Base-by-base conservation (phyloP, 2,797 vertebrate genomes). In the Odontamblyopus rebecca region DNA sequence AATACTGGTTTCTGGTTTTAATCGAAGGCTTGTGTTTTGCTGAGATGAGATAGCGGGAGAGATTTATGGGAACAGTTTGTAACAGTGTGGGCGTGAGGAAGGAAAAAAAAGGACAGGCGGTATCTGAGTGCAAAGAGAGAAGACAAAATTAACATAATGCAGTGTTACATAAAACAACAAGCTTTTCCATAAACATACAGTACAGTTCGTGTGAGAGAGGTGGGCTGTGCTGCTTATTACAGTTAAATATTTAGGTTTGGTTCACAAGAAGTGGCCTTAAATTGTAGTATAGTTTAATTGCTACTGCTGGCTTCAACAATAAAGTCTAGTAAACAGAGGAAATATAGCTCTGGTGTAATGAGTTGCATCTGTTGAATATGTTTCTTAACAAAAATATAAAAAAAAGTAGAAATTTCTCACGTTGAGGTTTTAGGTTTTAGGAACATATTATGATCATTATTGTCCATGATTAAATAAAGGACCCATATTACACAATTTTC, bases 21-120 rank as follows among this genome's bases (percentile, higher is more conserved):
- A 89, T 85, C 80, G 83, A 75, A 82, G 67, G 66, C 82, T 73
- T 77, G 76, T 72, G 69, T 88, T 91, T 89, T 76, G 59, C 74
- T 54, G 68, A 87, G 85, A 88, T 80, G 81, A 86, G 84, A 79
- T 78, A 77, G 74, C 72, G 61, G 65, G 68, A 35, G 82, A 86
- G 84, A 86, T 89, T 89, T 85, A 90, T 82, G 65, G 70, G 75
- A 48, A 54, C 44, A 29, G 72, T 86, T 86, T 83, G 41, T 83
- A 57, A 78, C 68, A n/a, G 73, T 65, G 82, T 72, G 64, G 74
- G 61, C 64, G 70, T 85, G 74, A 68, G 71, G 60, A 70, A 64
- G 69, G 70, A 38, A 57, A 66, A 38, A 72, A 44, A 44, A 15
- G 53, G 16, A 64, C 70, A 44, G 23, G 26, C 63, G 16, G 41